These are phyloP conservation scores for Drosophila sordidapex DNA, from an alignment of 2,888 invertebrate genomes.

Conservation along the genomic window DNA sequence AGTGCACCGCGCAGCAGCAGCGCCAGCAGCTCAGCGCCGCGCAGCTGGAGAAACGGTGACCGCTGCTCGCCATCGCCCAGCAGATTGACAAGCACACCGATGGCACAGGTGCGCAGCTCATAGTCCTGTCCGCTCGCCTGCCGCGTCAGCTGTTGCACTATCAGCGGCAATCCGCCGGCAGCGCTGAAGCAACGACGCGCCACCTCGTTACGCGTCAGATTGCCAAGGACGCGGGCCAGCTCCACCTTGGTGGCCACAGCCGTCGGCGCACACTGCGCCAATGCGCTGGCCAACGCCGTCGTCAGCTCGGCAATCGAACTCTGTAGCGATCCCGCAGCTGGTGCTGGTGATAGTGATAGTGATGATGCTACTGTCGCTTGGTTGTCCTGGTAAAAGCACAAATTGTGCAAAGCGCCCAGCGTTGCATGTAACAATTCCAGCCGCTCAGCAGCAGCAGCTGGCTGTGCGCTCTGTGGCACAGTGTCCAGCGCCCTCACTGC, in stretches of 20 bases:
- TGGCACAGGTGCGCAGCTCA: slow-evolving; percentile 90
- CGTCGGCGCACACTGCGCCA: slow-evolving; percentile 76
- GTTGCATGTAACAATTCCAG: slow-evolving; percentile 92
- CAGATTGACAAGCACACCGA: slow-evolving; percentile 93
- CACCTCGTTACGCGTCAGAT: slow-evolving; percentile 90
- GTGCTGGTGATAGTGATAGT: not conserved
- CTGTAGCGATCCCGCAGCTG: slow-evolving; percentile 79
- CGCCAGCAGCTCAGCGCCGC: slow-evolving; percentile 86
- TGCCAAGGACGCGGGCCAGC: slow-evolving; percentile 92
- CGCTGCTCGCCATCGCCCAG: slow-evolving; percentile 87
- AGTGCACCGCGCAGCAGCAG: slow-evolving; percentile 87
- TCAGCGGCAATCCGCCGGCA: slow-evolving; percentile 87
- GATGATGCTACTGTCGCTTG: slow-evolving; percentile 82
- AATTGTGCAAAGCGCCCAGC: slow-evolving; percentile 93
- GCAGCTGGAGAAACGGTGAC: slow-evolving; percentile 86
- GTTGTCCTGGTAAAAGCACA: slow-evolving; percentile 89
- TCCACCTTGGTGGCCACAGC: slow-evolving; percentile 86
- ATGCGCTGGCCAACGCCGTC: slow-evolving; percentile 71
- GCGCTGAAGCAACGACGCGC: slow-evolving; percentile 89
- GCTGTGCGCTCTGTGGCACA: slow-evolving; percentile 51
- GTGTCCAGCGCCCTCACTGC: slow-evolving; percentile 40
- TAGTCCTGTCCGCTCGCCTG: slow-evolving; percentile 85
- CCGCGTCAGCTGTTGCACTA: slow-evolving; percentile 84
- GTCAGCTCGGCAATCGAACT: slow-evolving; percentile 79
- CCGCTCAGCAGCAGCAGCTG: slow-evolving; percentile 84